Percentiles rank a stretch among this genome's conserved stretches.
Conservation (phyloP, 37 sponge, comb jelly and placozoan species). For the Theonella swinhoei region DNA sequence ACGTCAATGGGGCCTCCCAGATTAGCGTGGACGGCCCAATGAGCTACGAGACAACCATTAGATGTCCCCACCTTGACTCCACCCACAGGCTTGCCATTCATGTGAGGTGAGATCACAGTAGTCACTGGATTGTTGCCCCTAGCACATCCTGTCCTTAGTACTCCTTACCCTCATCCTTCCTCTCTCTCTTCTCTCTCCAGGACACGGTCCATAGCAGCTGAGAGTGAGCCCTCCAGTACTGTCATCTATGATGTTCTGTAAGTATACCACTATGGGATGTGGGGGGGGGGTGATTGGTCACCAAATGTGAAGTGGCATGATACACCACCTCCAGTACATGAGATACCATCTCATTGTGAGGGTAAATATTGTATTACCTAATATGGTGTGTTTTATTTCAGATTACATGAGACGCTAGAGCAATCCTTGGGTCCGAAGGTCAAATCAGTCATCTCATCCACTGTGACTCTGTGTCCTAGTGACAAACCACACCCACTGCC, state of each 20-base stretch:
- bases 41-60: constrained; percentile 1
- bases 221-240: constrained; percentile 26
- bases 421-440: background rate
- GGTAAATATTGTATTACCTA: no score
- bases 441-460: background rate
- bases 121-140: background rate
- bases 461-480: background rate
- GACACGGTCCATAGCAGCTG: constrained; percentile 54
- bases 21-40: constrained; percentile 53
- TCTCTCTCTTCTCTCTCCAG: constrained; percentile 13
- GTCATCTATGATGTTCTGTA: constrained; percentile 22
- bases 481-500: background rate
- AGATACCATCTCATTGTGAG: no score
- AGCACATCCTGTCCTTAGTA: background rate
- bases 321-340: background rate
- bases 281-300: background rate
- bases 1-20: constrained; percentile 29
- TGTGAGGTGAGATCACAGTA: constrained; percentile 27
- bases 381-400: background rate
- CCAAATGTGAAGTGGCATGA: background rate
- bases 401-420: background rate
- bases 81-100: constrained; percentile 4
- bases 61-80: background rate
- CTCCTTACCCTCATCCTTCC: background rate
- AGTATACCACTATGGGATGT: background rate